Evolutionary conservation across 2,888 invertebrate genomes (phyloP).

Genomic region (Pristionchus arcanus): DNA sequence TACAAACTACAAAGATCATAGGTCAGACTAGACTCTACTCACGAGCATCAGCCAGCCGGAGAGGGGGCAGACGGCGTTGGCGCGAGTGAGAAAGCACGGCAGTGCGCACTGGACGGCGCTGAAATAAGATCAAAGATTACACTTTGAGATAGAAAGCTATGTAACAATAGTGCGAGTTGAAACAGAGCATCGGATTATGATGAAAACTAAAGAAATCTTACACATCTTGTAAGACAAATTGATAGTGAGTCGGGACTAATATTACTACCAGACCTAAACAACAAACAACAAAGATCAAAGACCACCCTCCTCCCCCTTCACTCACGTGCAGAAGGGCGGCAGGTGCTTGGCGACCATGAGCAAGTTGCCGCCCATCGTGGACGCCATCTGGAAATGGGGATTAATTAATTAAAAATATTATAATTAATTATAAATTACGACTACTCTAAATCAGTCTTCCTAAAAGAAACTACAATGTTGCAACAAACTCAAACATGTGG

Average conservation of each 20-base stretch:
- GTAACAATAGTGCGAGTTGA: too few relatives aligned
- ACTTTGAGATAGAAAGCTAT: too few relatives aligned
- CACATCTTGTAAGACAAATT: too few relatives aligned
- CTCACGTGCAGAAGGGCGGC: slow-evolving; percentile 41
- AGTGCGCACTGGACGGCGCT: slow-evolving; percentile 36
- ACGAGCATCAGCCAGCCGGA: slow-evolving; percentile 49
- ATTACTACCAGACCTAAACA: too few relatives aligned
- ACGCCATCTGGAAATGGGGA: slow-evolving; percentile 18
- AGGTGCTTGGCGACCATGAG: slow-evolving; percentile 47
- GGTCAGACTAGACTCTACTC: not conserved
- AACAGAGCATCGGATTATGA: too few relatives aligned
- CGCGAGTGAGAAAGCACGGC: slow-evolving; percentile 1
- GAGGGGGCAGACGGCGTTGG: slow-evolving; percentile 53
- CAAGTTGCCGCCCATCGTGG: slow-evolving; percentile 29
- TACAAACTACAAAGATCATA: slow-evolving; percentile 41
- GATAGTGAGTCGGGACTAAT: too few relatives aligned
- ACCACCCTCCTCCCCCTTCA: not conserved
- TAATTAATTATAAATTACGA: too few relatives aligned
- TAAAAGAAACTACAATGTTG: too few relatives aligned
- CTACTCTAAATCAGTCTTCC: too few relatives aligned
- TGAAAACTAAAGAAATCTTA: too few relatives aligned
- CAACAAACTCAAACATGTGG: too few relatives aligned
- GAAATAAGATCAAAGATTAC: not conserved
- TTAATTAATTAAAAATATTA: not conserved
- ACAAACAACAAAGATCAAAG: slow-evolving; percentile 31